phyloP scores from a whole-genome alignment of 2,888 invertebrate species.

The Drosophila pseudotalamancana region DNA sequence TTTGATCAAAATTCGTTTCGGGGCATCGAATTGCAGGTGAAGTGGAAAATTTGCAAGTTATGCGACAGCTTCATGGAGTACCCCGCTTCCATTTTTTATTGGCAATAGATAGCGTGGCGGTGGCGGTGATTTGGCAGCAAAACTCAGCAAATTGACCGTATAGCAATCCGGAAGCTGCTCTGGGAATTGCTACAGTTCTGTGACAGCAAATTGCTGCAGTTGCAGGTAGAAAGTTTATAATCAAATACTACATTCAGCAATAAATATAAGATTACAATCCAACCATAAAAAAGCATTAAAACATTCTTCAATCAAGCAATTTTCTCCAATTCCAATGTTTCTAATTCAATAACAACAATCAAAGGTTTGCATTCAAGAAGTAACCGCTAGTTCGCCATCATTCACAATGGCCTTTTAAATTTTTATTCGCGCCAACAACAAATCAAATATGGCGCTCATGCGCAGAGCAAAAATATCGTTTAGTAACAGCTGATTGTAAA shows the following conservation, averaged over 20 bases:
- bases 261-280: not conserved
- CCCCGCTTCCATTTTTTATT: not conserved
- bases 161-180: slow-evolving; percentile 6
- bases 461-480: not conserved
- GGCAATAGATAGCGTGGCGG: slow-evolving; percentile 3
- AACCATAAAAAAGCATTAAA: not conserved
- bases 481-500: slow-evolving; percentile 26
- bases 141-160: slow-evolving; percentile 53
- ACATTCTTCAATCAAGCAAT: no score
- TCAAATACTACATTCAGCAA: not conserved
- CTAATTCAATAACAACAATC: not conserved
- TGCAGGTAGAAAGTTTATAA: not conserved
- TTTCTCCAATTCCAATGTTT: no score
- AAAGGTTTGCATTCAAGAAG: slow-evolving; percentile 1
- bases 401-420: slow-evolving; percentile 19
- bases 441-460: slow-evolving; percentile 24
- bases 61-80: slow-evolving; percentile 58
- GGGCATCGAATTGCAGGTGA: slow-evolving; percentile 62
- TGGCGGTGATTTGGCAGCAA: slow-evolving; percentile 35
- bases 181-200: slow-evolving; percentile 36
- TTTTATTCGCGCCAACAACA: not conserved
- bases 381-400: slow-evolving; percentile 5
- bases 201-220: slow-evolving; percentile 1
- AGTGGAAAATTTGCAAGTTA: slow-evolving; percentile 74
- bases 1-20: slow-evolving; percentile 65